A percentile compares a stretch with the other conserved stretches of the same genome.
Conservation (phyloP, 2,113 vertebrate genomes). For the Thamnophis sirtalis region DNA sequence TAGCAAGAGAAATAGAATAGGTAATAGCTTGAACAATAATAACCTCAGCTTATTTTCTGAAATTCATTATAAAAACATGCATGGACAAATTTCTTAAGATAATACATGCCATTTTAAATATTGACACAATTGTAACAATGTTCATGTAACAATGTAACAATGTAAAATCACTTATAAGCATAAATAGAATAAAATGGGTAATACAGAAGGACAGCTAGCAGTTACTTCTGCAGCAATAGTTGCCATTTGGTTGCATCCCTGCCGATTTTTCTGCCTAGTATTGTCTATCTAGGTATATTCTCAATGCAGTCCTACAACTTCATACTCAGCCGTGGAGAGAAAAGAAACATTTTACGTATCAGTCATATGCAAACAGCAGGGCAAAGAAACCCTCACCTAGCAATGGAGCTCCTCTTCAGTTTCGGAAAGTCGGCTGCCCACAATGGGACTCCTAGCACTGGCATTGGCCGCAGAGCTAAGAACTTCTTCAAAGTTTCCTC, state of each 20-base stretch:
- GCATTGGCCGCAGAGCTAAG: slow-evolving; percentile 90
- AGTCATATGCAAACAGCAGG: slow-evolving; percentile 27
- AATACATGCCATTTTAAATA: slow-evolving; percentile 31
- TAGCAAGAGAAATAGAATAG: background rate
- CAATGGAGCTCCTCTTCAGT: slow-evolving; percentile 73
- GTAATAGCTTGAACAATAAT: slow-evolving; percentile 8
- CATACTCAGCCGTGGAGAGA: background rate
- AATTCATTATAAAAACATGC: slow-evolving; percentile 26
- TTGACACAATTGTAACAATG: slow-evolving; percentile 15
- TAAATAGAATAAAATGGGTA: background rate
- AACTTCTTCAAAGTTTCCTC: slow-evolving; percentile 94
- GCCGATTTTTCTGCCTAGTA: background rate
- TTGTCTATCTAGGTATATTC: background rate
- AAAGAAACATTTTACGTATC: background rate
- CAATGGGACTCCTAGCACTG: slow-evolving; percentile 80
- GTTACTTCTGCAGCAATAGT: background rate
- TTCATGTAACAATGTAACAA: no score
- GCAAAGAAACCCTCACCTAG: slow-evolving; percentile 46
- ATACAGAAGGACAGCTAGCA: background rate
- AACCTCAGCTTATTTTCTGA: background rate
- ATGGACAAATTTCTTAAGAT: background rate
- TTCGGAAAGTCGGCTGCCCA: slow-evolving; percentile 65
- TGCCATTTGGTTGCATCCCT: background rate
- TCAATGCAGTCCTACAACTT: background rate
- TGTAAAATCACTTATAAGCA: background rate